phyloP scores from a whole-genome alignment of 2,888 invertebrate species.

The Protula sp. region DNA sequence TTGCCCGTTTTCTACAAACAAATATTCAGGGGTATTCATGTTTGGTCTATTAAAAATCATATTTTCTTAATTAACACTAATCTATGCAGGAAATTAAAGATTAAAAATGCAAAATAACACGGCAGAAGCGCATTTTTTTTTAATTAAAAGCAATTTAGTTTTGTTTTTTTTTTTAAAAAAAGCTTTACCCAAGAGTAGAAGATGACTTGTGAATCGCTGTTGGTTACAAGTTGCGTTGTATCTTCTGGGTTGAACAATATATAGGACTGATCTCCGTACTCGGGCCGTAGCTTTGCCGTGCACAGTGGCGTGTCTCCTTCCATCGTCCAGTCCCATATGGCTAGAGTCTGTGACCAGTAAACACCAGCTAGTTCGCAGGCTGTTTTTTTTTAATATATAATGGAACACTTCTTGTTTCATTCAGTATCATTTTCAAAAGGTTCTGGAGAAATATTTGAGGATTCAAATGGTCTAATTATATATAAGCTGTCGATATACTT shows the following conservation, averaged over 20 bases:
- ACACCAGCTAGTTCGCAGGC: too few species aligned
- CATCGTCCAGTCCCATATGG: constrained; percentile 55
- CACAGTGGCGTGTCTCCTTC: constrained; percentile 50
- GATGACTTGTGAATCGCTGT: constrained; percentile 52
- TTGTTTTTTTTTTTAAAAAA: constrained; percentile 24
- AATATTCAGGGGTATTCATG: too few species aligned
- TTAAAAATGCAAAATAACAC: too few species aligned
- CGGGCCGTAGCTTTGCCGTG: constrained; percentile 40
- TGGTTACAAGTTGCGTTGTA: constrained; percentile 47
- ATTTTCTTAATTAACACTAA: too few species aligned
- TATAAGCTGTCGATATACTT: too few species aligned
- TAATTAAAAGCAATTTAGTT: constrained; percentile 40
- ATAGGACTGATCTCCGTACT: constrained; percentile 28
- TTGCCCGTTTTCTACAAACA: constrained; percentile 26
- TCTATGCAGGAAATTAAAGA: too few species aligned
- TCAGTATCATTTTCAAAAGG: too few species aligned
- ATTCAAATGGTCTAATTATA: too few species aligned
- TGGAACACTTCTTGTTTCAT: too few species aligned
- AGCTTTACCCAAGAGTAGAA: constrained; percentile 49
- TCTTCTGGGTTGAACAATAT: constrained; percentile 51
- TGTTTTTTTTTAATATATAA: too few species aligned
- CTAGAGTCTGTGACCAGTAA: constrained; percentile 38
- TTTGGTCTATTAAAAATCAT: background rate
- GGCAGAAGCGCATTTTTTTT: too few species aligned
- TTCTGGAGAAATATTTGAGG: too few species aligned